These are phyloP conservation scores for Andrena fulva DNA, from an alignment of 2,888 invertebrate genomes.

Conservation along the genomic window DNA sequence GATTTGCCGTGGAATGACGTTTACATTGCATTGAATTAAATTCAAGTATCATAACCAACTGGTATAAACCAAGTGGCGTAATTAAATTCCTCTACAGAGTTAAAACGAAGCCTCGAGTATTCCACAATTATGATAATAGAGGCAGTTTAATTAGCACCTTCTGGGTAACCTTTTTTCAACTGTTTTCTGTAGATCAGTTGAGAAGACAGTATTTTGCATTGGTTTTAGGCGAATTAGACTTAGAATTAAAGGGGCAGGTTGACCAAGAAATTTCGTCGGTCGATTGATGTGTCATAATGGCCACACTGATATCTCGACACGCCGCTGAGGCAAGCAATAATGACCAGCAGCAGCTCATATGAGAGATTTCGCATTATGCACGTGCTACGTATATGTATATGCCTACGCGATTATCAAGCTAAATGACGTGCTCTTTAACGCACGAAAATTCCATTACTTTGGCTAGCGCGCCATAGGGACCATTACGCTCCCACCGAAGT, in stretches of 20 bases:
- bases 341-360: constrained; percentile 12
- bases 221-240: constrained; percentile 21
- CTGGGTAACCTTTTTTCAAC: background rate
- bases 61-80: too few species aligned
- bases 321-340: constrained; percentile 34
- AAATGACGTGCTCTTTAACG: constrained; percentile 15
- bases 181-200: background rate
- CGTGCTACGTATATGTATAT: background rate
- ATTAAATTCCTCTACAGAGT: too few species aligned
- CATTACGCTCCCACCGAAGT: background rate
- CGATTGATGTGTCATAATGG: constrained; percentile 36
- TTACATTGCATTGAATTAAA: too few species aligned
- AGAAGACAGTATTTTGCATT: background rate
- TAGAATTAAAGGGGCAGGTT: constrained; percentile 45
- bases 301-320: constrained; percentile 31
- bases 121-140: too few species aligned
- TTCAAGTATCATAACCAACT: too few species aligned
- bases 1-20: too few species aligned
- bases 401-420: constrained; percentile 16
- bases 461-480: background rate
- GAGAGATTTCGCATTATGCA: constrained; percentile 13
- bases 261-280: constrained; percentile 32
- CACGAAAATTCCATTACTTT: constrained; percentile 23
- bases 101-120: too few species aligned
- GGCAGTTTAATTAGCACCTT: too few species aligned